Percentiles rank a stretch among this genome's conserved stretches.
Conservation (phyloP, 2,888 invertebrate genomes). For the Drosophila bunnanda region DNA sequence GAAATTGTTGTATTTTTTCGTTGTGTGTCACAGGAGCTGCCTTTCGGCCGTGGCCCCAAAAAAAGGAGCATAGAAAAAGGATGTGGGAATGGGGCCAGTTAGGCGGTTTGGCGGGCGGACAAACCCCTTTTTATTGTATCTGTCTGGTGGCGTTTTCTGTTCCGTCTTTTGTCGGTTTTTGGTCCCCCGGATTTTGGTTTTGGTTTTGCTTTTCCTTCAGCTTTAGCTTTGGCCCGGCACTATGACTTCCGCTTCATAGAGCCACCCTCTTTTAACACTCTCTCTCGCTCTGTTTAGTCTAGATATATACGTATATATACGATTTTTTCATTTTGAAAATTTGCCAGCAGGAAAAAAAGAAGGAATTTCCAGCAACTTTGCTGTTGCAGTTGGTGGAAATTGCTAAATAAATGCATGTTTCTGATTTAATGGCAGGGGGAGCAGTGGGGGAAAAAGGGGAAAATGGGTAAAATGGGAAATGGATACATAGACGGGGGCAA, state of each 20-base stretch:
- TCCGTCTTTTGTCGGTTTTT: slow-evolving; percentile 48
- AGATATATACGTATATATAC: slow-evolving; percentile 4
- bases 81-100: slow-evolving; percentile 38
- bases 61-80: slow-evolving; percentile 42
- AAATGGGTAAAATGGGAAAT: background rate
- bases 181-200: slow-evolving; percentile 45
- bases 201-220: slow-evolving; percentile 31
- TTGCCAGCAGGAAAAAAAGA: slow-evolving; percentile 54
- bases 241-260: slow-evolving; percentile 56
- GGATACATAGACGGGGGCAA: background rate
- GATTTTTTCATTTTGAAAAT: slow-evolving; percentile 74
- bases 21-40: slow-evolving; percentile 30
- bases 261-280: slow-evolving; percentile 29
- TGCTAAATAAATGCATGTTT: slow-evolving; percentile 79
- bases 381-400: slow-evolving; percentile 60
- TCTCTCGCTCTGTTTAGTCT: slow-evolving; percentile 13
- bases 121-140: slow-evolving; percentile 48
- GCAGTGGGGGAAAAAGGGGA: slow-evolving; percentile 21
- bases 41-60: slow-evolving; percentile 62
- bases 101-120: slow-evolving; percentile 27
- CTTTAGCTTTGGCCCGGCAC: slow-evolving; percentile 44
- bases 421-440: slow-evolving; percentile 68
- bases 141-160: slow-evolving; percentile 14
- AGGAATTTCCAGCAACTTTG: slow-evolving; percentile 56
- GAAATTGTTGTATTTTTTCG: background rate